Evolutionary conservation across 2,113 vertebrate species (phyloP), one percentile per base, ranked within the genome.

Genomic region (Brienomyrus brachyistius): DNA sequence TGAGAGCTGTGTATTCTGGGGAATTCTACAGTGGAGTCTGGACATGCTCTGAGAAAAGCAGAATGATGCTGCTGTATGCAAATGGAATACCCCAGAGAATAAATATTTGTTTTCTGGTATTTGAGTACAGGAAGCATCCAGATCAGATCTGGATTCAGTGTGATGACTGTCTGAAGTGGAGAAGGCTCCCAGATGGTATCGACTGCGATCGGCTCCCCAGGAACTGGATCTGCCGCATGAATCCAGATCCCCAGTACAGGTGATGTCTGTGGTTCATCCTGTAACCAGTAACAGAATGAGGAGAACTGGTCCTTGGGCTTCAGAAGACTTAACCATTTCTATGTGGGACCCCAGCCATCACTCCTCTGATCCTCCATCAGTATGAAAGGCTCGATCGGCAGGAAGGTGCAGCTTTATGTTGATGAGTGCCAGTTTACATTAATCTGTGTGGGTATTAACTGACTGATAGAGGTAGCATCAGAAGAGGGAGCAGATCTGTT

Each of bases 81-180:
- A 11, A 19, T 7, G 15, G 35, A 66, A 40, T 19, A 10, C 19
- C 21, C 54, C 9, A 23, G 21, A 59, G 56, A 59, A 59, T 59
- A 59, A 59, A n/a, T 59, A 59, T 43, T 43, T 17, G 74, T 40
- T 77, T 77, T 70, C 43, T 84, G 15, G 1, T 48, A 21, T 86
- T 11, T 50, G 27, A 31, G 5, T 86, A 31, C 40, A 99, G 98
- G 91, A 98, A 98, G 74, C 92, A 93, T 88, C 98, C 98, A 59
- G 98, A 99, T 94, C 98, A 99, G 93, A 97, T 93, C n/a, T 99
- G 98, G 98, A 97, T 94, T 45, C 97, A 98, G 13, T 99, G 98
- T 62, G 96, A 98, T 66, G 40, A 82, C 0, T 99, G 98, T 93
- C 91, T 95, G 82, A 95, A 93, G 40, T 99, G 98, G 98, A 95